Conservation (phyloP, 2,888 invertebrate species). For the Netelia melanura region DNA sequence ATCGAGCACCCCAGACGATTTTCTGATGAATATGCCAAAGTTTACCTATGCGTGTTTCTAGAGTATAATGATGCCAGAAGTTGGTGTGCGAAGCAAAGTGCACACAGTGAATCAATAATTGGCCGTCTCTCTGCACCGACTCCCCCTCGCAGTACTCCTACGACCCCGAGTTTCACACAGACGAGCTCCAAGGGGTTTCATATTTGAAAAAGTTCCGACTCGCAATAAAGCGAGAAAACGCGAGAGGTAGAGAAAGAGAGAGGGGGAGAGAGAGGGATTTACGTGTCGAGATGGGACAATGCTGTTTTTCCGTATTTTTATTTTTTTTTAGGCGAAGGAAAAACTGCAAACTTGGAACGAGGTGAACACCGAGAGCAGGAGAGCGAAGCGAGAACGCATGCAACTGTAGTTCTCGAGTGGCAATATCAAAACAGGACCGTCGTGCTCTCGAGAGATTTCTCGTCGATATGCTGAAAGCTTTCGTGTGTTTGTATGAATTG, state of each 20-base stretch:
- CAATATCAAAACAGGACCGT: slow-evolving; percentile 21
- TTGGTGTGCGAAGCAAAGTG: slow-evolving; percentile 1
- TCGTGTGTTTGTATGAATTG: slow-evolving; percentile 2
- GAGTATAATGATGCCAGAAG: slow-evolving; percentile 7
- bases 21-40: background rate
- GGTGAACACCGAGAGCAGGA: background rate
- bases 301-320: slow-evolving; percentile 33
- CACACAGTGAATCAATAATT: slow-evolving; percentile 49
- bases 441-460: slow-evolving; percentile 14
- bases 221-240: background rate
- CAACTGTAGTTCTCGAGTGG: slow-evolving; percentile 15
- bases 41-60: background rate
- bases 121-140: slow-evolving; percentile 13
- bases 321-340: background rate
- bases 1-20: background rate
- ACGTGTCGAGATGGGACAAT: slow-evolving; percentile 19
- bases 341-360: slow-evolving; percentile 23
- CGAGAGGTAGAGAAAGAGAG: background rate
- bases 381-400: slow-evolving; percentile 8
- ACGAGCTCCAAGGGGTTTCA: slow-evolving; percentile 11
- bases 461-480: slow-evolving; percentile 35
- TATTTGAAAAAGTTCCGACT: slow-evolving; percentile 16
- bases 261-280: background rate
- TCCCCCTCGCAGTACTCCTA: background rate
- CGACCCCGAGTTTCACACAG: background rate